These are phyloP conservation scores for Saguinus midas DNA, from an alignment of 2,113 vertebrate species.

Conservation along the genomic window DNA sequence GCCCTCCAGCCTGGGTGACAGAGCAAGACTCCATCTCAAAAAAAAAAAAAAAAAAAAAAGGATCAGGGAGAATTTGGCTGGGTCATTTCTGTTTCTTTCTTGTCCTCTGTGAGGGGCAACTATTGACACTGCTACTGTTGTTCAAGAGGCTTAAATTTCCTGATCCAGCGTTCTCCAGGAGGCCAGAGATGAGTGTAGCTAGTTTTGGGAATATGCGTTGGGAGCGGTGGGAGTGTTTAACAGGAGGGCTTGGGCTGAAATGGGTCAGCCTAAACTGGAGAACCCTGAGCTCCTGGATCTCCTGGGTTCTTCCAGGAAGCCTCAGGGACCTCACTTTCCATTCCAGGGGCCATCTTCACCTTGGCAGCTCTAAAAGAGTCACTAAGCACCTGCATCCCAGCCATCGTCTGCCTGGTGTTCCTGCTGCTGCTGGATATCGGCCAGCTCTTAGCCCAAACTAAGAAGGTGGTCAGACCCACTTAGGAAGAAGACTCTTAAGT, in stretches of 20 bases:
- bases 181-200: not conserved
- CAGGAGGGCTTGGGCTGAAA: not conserved
- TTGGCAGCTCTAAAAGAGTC: conserved; percentile 83
- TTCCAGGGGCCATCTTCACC: conserved; percentile 86
- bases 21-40: too few relatives aligned
- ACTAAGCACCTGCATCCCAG: conserved; percentile 79
- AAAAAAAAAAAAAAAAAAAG: not conserved
- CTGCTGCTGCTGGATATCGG: conserved; percentile 82
- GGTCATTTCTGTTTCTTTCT: not conserved
- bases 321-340: conserved; percentile 31
- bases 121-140: not conserved
- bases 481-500: conserved; percentile 14
- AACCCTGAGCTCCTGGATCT: not conserved
- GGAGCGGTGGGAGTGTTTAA: not conserved
- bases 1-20: too few relatives aligned
- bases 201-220: not conserved
- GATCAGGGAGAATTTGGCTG: not conserved
- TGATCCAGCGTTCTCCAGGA: conserved; percentile 2
- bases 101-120: not conserved
- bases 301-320: not conserved
- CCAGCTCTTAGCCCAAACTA: conserved; percentile 46
- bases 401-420: conserved; percentile 81
- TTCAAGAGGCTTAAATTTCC: not conserved
- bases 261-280: not conserved
- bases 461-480: conserved; percentile 53